Evolutionary conservation across 2,888 invertebrate species (phyloP).

Genomic region (Eupithecia insigniata): DNA sequence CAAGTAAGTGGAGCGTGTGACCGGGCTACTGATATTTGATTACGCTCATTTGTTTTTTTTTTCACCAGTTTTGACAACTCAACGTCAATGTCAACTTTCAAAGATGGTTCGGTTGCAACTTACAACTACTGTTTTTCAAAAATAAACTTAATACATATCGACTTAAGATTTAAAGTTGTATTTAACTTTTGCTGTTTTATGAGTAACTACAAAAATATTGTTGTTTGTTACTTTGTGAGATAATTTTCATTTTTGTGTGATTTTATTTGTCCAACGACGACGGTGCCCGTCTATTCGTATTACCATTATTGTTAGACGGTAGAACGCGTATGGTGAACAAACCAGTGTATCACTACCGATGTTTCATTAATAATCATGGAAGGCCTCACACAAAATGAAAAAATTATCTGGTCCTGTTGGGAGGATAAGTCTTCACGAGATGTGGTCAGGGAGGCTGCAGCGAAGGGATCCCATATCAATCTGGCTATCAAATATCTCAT

Average conservation of each 20-base stretch:
- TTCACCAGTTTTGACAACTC: background rate
- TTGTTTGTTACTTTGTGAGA: constrained; percentile 2
- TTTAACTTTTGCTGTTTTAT: background rate
- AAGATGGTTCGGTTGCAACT: background rate
- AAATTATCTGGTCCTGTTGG: constrained; percentile 87
- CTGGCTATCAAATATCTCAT: constrained; percentile 85
- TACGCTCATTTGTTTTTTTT: background rate
- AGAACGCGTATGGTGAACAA: background rate
- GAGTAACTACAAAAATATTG: background rate
- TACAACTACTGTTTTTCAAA: background rate
- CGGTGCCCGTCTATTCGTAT: background rate
- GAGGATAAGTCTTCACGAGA: constrained; percentile 85
- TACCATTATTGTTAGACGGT: background rate
- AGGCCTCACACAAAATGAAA: constrained; percentile 82
- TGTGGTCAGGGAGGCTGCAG: constrained; percentile 87
- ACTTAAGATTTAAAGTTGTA: background rate
- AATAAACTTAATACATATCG: background rate
- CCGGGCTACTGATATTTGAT: too few relatives aligned
- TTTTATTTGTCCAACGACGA: background rate
- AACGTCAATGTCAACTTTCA: background rate
- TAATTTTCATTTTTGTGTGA: background rate
- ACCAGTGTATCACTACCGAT: constrained; percentile 8
- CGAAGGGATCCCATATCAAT: constrained; percentile 86
- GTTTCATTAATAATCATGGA: constrained; percentile 71
- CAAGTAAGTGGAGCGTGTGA: too few relatives aligned